Base-by-base conservation (phyloP, 2,888 invertebrate genomes). In the Suillia variegata region DNA sequence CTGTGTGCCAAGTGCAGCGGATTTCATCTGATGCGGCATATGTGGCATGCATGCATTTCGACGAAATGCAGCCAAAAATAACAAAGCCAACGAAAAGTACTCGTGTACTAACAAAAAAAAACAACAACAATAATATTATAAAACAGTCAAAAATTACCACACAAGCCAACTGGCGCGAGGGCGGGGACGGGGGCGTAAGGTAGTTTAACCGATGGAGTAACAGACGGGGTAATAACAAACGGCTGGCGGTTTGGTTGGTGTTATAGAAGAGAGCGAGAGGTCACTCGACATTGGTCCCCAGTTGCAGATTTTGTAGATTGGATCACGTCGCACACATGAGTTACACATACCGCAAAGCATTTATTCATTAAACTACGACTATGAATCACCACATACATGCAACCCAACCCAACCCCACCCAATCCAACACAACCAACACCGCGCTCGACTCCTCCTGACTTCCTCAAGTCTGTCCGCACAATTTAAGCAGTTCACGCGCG, bases 281-380 rank as follows among this genome's bases (percentile, higher is more conserved):
- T 45, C 45, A 45, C 20, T 45, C 18, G 24, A 58, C 61, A 66
- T 66, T 62, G 61, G 66, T 67, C 67, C 66, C 66, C 57, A 66
- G 63, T 64, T 66, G 62, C 62, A 66, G 68, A 66, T 64, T 68
- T 62, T 56, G 56, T 63, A 68, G 68, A 69, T 69, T 68, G 66
- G 66, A 67, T 69, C 68, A 68, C 67, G 67, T 69, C 63, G 65
- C 54, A 26, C 56, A 38, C 34, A 57, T 61, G 56, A 59, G 58
- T 61, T 69, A 64, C 66, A 63, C 64, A 65, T 63, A 68, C 68
- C 68, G 65, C 67, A 69, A 66, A 66, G 64, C 68, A 68, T 68
- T 69, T 68, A 67, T 69, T 69, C 68, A 68, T 69, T 69, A 67
- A 67, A 68, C 64, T 62, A 62, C 63, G 59, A 58, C 56, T 62